Percentiles rank a stretch among this genome's conserved stretches.
These are phyloP conservation scores for Anhinga rufa DNA, from an alignment of 2,113 vertebrate species.

Conservation along the genomic window DNA sequence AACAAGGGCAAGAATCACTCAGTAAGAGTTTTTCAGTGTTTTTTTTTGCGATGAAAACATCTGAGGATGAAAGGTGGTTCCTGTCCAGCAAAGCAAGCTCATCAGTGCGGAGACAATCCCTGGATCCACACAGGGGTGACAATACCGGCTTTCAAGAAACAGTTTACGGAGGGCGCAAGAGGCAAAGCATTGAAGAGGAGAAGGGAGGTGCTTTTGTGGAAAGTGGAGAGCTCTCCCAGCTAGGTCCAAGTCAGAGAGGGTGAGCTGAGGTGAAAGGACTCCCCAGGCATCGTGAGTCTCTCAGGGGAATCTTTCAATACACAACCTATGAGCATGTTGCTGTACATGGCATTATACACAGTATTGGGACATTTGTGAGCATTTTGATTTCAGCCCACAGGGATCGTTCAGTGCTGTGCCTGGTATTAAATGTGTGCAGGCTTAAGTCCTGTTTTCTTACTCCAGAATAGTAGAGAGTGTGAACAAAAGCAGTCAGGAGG, in stretches of 20 bases:
- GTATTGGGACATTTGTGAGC: neutral
- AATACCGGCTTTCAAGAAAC: neutral
- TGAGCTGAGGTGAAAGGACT: neutral
- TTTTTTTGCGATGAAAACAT: neutral
- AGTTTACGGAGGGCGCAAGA: neutral
- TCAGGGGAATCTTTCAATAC: neutral
- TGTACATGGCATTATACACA: neutral
- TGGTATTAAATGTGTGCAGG: neutral
- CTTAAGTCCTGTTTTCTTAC: neutral
- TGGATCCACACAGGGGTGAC: neutral
- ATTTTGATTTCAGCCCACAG: neutral
- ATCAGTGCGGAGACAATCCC: neutral
- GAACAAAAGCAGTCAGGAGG: neutral
- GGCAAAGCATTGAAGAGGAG: neutral
- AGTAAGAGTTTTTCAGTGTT: neutral
- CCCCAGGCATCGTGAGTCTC: neutral
- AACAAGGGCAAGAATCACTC: neutral
- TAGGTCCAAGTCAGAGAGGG: neutral
- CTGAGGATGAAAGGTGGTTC: neutral
- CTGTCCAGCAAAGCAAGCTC: neutral
- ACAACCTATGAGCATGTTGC: neutral
- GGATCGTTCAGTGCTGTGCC: neutral
- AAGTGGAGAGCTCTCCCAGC: neutral
- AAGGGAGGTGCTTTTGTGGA: neutral
- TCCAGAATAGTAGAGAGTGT: neutral